Conservation (phyloP, 1,140 invertebrate species). For the Drosophila elegans region DNA sequence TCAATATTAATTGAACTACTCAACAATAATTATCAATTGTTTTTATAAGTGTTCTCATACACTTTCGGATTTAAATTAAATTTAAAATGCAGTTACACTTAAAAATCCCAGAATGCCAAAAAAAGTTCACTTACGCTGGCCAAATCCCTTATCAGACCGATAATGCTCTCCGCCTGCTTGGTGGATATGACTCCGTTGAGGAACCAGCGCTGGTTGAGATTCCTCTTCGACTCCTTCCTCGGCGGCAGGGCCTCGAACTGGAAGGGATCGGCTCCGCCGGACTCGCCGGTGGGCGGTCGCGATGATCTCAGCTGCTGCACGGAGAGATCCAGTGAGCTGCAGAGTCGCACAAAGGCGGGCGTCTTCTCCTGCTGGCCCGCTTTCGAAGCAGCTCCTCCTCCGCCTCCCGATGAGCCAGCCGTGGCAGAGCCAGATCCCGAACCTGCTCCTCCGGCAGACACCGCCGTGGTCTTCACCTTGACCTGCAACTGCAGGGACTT, state of each 20-base stretch:
- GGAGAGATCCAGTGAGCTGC: constrained; percentile 80
- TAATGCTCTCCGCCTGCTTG: constrained; percentile 94
- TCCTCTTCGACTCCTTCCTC: constrained; percentile 64
- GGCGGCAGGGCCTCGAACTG: constrained; percentile 55
- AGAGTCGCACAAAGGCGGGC: constrained; percentile 74
- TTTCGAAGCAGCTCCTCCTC: constrained; percentile 22
- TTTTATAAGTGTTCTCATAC: no score
- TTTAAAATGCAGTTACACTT: no score
- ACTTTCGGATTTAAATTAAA: no score
- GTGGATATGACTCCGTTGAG: constrained; percentile 92
- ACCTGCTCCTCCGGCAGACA: background rate
- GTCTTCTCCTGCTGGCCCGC: constrained; percentile 69
- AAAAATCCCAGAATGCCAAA: no score
- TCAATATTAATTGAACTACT: no score
- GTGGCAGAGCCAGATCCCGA: background rate
- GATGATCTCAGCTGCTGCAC: constrained; percentile 67
- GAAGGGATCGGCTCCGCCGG: constrained; percentile 56
- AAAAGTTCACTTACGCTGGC: constrained; percentile 90
- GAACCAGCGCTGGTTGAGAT: constrained; percentile 90
- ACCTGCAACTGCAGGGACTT: constrained; percentile 95
- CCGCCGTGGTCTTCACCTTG: constrained; percentile 89
- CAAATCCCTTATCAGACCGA: constrained; percentile 95
- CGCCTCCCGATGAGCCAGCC: background rate
- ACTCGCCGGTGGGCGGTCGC: constrained; percentile 40
- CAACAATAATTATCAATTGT: no score